phyloP scores from a whole-genome alignment of 64 coral and sea anemone species.

The Montipora cactus region DNA sequence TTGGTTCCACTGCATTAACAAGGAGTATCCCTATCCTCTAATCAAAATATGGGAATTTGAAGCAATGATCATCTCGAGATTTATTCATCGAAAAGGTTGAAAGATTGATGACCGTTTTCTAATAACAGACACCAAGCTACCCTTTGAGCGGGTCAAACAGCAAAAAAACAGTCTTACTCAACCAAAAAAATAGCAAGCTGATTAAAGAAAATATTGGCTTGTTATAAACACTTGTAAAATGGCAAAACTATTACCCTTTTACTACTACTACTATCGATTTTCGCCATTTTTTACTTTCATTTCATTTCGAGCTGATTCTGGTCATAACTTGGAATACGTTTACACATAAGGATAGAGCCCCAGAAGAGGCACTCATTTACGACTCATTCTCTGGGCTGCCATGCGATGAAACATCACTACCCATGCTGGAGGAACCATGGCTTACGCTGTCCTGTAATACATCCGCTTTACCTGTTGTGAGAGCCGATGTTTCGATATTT shows the following conservation, averaged over 20 bases:
- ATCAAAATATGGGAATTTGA: neutral
- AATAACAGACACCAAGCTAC: neutral
- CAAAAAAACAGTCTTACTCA: neutral
- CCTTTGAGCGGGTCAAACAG: neutral
- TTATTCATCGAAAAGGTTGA: no score
- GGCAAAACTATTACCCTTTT: neutral
- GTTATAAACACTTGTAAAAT: neutral
- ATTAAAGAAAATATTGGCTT: constrained; percentile 10
- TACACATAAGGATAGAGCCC: neutral
- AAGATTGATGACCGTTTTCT: no score
- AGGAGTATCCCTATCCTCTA: neutral
- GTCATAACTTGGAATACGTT: constrained; percentile 3
- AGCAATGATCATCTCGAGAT: no score
- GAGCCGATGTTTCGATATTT: constrained; percentile 5
- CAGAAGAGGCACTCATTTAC: neutral
- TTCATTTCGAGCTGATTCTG: neutral
- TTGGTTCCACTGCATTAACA: neutral
- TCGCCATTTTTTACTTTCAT: constrained; percentile 1
- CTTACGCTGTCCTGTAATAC: constrained; percentile 23
- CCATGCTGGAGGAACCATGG: constrained; percentile 30
- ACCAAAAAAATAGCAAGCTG: neutral
- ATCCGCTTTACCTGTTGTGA: constrained; percentile 23
- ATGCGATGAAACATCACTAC: constrained; percentile 38
- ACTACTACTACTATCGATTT: neutral
- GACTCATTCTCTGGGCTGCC: constrained; percentile 25